A percentile compares a stretch with the other conserved stretches of the same genome.
These are phyloP conservation scores for Haliaeetus leucogaster DNA, from an alignment of 2,113 vertebrate species.

Conservation along the genomic window DNA sequence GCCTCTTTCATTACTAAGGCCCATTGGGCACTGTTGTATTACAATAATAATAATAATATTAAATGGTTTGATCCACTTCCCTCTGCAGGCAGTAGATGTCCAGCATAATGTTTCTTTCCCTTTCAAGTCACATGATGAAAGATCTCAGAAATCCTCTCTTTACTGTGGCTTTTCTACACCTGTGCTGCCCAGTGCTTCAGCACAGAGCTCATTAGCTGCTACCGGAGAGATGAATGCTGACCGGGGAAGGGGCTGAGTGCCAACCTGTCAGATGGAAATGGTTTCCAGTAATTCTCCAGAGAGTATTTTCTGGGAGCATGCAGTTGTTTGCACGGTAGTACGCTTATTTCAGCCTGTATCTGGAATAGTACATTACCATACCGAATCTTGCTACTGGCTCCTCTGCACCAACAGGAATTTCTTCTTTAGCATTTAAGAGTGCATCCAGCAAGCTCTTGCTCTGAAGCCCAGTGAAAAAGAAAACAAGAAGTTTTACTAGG, in stretches of 20 bases:
- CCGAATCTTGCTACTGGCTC: not conserved
- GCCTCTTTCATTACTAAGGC: not conserved
- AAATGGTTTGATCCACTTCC: not conserved
- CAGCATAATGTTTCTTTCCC: not conserved
- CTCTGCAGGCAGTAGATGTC: not conserved
- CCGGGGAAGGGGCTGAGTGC: not conserved
- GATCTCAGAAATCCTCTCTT: not conserved
- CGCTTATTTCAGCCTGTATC: not conserved
- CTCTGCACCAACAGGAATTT: not conserved
- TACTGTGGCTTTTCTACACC: not conserved
- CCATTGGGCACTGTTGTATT: not conserved
- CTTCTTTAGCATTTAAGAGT: not conserved
- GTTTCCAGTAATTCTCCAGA: constrained; percentile 8
- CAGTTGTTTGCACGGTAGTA: not conserved
- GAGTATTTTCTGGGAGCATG: not conserved
- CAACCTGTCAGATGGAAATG: constrained; percentile 4
- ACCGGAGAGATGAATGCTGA: not conserved
- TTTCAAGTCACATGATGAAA: not conserved
- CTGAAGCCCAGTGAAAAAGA: not conserved
- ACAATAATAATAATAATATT: not conserved
- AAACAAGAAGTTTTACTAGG: not conserved
- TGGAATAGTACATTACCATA: not conserved
- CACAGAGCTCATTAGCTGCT: not conserved
- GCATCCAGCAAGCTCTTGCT: not conserved
- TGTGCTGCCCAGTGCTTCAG: not conserved